Evolutionary conservation across 2,797 vertebrate genomes (phyloP).

Genomic region (Eulemur rubriventer): DNA sequence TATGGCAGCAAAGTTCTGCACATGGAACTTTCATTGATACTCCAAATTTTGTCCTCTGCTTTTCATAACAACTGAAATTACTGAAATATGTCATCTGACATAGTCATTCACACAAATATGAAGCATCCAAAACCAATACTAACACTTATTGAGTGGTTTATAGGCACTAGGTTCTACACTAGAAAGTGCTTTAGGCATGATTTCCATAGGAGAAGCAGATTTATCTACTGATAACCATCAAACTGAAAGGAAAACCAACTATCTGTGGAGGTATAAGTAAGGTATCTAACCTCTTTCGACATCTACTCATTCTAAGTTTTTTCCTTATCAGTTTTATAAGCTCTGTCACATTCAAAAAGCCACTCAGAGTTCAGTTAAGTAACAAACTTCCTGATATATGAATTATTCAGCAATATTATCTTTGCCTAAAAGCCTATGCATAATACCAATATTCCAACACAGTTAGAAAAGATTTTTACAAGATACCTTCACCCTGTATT

Average conservation of each 20-base stretch:
- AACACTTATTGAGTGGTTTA: not conserved
- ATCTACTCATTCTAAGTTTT: not conserved
- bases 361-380: not conserved
- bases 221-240: not conserved
- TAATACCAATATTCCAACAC: not conserved
- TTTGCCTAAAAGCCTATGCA: not conserved
- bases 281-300: not conserved
- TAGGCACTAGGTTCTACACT: not conserved
- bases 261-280: not conserved
- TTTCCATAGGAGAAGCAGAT: not conserved
- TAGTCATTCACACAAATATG: slow-evolving; percentile 17
- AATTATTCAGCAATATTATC: not conserved
- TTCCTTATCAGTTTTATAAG: not conserved
- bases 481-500: not conserved
- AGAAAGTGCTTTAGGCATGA: not conserved
- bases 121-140: not conserved
- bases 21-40: not conserved
- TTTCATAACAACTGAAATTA: slow-evolving; percentile 24
- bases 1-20: slow-evolving; percentile 1
- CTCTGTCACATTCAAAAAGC: not conserved
- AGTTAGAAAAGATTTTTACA: not conserved
- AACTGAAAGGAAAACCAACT: not conserved
- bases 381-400: not conserved
- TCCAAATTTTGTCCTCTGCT: slow-evolving; percentile 8
- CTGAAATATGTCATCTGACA: not conserved